Base-by-base conservation (phyloP, 2,888 invertebrate species). In the Melanargia galathea region DNA sequence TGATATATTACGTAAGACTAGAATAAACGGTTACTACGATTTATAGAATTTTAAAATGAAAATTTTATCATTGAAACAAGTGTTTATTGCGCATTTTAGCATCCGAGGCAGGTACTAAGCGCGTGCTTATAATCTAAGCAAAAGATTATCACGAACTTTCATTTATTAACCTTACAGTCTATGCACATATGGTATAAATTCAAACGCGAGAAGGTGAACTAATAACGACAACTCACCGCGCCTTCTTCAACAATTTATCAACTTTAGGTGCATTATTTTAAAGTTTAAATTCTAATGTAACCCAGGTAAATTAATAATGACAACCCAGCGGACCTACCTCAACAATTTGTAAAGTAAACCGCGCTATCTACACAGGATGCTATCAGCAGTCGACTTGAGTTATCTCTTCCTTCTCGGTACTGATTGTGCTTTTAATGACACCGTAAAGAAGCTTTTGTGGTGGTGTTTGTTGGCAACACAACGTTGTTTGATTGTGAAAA, bases 331-430 rank as follows among this genome's bases (percentile, higher is more conserved):
- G 46, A 64, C 74, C 73, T 72, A 68, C 70, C 73, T 65, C 72
- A 84, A 83, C 75, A 75, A 77, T 77, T 74, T 69, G 72, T 76
- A 71, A 74, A 76, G 79, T 82, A 77, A 80, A 79, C 78, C 71
- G 62, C 69, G 71, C 68, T 84, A 84, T 84, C 84, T 83, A 82
- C 72, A 83, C 82, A 83, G 84, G 84, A 84, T 81, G 79, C 73
- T 75, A 76, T 76, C 66, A 59, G 63, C 64, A 68, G 64, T 68
- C 52, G 59, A 65, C 57, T 63, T 67, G 61, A 62, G 78, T 81
- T 82, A 81, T 81, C 79, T 75, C 76, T 80, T 80, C 77, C 80
- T 78, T 78, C 78, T 79, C 74, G 73, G 77, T 79, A 80, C 16
- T 59, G 58, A 63, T 66, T 64, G 55, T 57, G 63, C 54, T 38